Conservation (phyloP, 1,140 invertebrate genomes). For the Stenopsyche tienmushanensis region DNA sequence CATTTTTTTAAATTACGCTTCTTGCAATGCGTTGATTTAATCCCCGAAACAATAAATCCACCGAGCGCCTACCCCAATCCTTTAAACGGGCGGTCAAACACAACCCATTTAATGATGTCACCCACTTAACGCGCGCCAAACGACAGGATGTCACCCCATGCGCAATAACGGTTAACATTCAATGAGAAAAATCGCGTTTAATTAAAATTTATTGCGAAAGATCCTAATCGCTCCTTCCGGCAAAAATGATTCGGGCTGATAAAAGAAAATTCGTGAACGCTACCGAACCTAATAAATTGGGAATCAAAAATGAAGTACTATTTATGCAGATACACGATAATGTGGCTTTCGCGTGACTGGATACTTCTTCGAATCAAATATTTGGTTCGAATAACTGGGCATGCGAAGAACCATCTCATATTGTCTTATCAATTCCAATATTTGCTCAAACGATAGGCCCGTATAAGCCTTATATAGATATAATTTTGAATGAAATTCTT, state of each 20-base stretch:
- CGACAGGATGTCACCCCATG: too few relatives aligned
- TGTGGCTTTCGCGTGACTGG: constrained; percentile 31
- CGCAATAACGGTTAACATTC: too few relatives aligned
- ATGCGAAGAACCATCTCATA: too few relatives aligned
- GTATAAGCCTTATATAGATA: too few relatives aligned
- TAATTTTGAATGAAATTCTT: too few relatives aligned
- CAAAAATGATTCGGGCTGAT: neutral
- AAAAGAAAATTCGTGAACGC: constrained; percentile 9
- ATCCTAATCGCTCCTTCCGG: neutral
- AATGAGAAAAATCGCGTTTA: neutral
- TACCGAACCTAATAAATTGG: constrained; percentile 13
- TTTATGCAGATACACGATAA: constrained; percentile 26
- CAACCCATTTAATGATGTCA: neutral
- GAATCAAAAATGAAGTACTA: constrained; percentile 24
- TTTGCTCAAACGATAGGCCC: too few relatives aligned
- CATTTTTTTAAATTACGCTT: neutral
- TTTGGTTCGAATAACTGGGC: too few relatives aligned
- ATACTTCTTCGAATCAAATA: constrained; percentile 11
- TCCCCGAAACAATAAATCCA: neutral
- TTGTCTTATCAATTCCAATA: too few relatives aligned
- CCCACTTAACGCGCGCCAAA: neutral
- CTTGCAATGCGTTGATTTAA: neutral
- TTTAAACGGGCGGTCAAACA: neutral
- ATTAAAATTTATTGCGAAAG: neutral
- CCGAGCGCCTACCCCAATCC: neutral